A percentile compares a stretch with the other conserved stretches of the same genome.
phyloP scores from a whole-genome alignment of 2,113 vertebrate species.

The Setophaga coronata region DNA sequence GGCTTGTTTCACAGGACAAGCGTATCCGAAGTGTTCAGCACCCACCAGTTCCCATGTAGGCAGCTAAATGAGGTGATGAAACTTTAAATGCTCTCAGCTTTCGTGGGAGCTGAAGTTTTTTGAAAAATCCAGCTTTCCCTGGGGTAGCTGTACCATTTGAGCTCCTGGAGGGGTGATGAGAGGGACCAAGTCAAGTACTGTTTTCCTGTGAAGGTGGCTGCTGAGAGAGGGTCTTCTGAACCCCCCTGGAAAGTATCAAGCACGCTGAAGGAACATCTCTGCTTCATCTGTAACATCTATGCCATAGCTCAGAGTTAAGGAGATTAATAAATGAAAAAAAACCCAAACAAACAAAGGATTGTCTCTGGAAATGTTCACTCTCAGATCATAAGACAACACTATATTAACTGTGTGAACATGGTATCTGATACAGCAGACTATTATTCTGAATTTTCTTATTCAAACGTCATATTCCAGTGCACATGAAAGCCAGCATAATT shows the following conservation, averaged over 20 bases:
- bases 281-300: background rate
- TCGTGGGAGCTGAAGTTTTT: background rate
- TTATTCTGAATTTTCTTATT: slow-evolving; percentile 4
- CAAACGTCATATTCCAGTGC: background rate
- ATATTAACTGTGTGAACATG: background rate
- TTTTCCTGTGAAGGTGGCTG: background rate
- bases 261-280: background rate
- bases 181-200: background rate
- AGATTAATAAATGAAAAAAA: background rate
- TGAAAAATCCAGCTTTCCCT: background rate
- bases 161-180: background rate
- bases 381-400: background rate
- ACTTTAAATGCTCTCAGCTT: slow-evolving; percentile 30
- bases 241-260: rapidly evolving
- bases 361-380: background rate
- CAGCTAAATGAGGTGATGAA: slow-evolving; percentile 61
- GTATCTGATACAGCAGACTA: background rate
- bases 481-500: slow-evolving; percentile 18
- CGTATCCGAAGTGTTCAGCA: background rate
- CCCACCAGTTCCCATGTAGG: slow-evolving; percentile 17
- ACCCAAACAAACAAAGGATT: background rate
- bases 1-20: background rate
- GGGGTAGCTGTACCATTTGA: background rate
- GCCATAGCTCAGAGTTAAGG: background rate
- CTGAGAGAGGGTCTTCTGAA: background rate